Evolutionary conservation across 2,888 invertebrate genomes (phyloP).

Genomic region (Morinoia aosen): DNA sequence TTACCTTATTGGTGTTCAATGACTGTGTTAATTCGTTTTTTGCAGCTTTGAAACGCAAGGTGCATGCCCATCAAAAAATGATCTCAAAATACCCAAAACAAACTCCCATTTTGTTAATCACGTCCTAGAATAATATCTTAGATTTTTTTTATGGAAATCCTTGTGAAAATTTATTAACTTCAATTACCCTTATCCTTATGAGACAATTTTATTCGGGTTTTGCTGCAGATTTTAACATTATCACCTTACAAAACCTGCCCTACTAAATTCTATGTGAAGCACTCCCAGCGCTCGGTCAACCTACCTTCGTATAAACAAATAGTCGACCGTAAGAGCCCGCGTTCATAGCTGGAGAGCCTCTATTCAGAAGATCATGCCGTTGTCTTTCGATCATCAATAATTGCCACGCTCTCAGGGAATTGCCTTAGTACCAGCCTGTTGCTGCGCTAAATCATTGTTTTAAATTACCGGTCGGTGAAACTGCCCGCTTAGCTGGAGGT

Average conservation of each 20-base stretch:
- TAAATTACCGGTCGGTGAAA: constrained; percentile 7
- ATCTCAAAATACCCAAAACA: neutral
- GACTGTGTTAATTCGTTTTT: too few species aligned
- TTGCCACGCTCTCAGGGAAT: constrained; percentile 32
- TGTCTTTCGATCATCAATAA: constrained; percentile 40
- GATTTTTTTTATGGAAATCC: too few species aligned
- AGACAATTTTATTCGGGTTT: neutral
- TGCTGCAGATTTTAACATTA: neutral
- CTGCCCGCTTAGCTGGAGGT: neutral
- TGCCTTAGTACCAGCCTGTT: neutral
- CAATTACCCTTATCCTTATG: neutral
- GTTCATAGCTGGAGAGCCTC: neutral
- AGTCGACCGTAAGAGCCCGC: neutral
- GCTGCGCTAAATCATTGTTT: constrained; percentile 43
- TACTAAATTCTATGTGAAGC: neutral
- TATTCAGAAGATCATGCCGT: neutral
- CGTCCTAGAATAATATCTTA: neutral
- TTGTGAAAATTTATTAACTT: neutral
- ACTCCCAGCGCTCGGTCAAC: neutral
- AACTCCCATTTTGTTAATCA: neutral
- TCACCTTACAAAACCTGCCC: neutral
- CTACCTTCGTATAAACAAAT: neutral
- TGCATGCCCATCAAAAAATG: neutral
- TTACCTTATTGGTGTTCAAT: too few species aligned
- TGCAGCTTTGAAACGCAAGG: neutral